A percentile compares a stretch with the other conserved stretches of the same genome.
Evolutionary conservation across 1,140 invertebrate genomes (phyloP).

Genomic region (Teleogryllus occipitalis): DNA sequence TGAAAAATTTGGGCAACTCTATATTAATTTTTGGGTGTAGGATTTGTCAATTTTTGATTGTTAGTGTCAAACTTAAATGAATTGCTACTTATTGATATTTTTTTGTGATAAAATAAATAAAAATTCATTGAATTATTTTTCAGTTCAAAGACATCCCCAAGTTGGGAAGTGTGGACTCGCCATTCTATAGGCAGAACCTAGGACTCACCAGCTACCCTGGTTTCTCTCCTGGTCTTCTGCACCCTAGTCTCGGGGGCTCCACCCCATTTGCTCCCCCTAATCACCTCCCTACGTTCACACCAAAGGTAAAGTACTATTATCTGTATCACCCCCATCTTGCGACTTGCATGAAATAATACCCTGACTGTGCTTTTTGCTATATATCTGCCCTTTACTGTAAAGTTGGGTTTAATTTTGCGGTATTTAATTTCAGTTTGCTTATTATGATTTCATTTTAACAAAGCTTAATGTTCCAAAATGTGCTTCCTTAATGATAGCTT

Average conservation of each 20-base stretch:
- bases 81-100: no score
- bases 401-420: neutral
- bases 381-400: neutral
- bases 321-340: neutral
- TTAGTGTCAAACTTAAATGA: no score
- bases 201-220: slow-evolving; percentile 67
- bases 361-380: no score
- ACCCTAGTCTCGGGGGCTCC: slow-evolving; percentile 57
- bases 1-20: no score
- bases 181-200: slow-evolving; percentile 63
- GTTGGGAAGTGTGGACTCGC: slow-evolving; percentile 64
- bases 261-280: slow-evolving; percentile 72
- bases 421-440: neutral
- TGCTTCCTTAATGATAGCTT: neutral
- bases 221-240: slow-evolving; percentile 70
- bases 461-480: neutral
- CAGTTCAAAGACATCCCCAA: slow-evolving; percentile 86
- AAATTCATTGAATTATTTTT: slow-evolving; percentile 28
- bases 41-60: no score
- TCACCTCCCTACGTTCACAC: slow-evolving; percentile 72
- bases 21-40: no score
- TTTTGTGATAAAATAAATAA: no score
- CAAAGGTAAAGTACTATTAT: slow-evolving; percentile 61
- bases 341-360: neutral
- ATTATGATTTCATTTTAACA: neutral